Evolutionary conservation across 2,888 invertebrate species (phyloP).

Genomic region (Nomada goodeniana): DNA sequence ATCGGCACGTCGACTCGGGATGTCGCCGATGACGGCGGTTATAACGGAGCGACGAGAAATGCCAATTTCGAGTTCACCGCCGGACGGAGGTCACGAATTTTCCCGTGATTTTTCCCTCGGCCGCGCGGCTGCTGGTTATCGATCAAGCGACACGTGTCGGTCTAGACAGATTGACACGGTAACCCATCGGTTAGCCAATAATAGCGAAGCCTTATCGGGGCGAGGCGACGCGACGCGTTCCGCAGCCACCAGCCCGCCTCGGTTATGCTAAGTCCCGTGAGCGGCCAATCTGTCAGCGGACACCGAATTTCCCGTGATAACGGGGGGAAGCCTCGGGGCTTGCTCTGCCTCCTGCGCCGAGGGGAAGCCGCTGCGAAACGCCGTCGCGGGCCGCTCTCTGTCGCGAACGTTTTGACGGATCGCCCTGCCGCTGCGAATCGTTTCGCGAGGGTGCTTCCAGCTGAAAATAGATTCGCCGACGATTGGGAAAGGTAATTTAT

Average conservation of each 20-base stretch:
- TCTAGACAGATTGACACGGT: conserved; percentile 80
- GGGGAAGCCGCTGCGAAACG: neutral
- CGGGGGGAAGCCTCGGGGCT: conserved; percentile 62
- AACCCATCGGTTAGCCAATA: conserved; percentile 80
- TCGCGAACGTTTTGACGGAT: neutral
- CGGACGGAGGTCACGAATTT: neutral
- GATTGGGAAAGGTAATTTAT: conserved; percentile 6
- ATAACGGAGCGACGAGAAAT: neutral
- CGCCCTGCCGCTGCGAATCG: neutral
- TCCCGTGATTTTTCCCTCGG: neutral
- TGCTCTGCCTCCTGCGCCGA: neutral
- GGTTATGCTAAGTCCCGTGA: conserved; percentile 74
- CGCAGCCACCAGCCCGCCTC: conserved; percentile 58
- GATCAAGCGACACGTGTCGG: conserved; percentile 68
- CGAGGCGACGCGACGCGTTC: conserved; percentile 53
- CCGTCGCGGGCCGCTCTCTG: neutral
- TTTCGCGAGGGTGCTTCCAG: neutral
- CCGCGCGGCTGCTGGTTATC: conserved; percentile 51
- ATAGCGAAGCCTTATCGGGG: conserved; percentile 78
- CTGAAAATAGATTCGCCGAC: neutral
- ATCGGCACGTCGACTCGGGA: too few relatives aligned
- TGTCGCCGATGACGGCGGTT: too few relatives aligned
- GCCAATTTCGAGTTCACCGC: neutral
- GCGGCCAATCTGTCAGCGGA: conserved; percentile 53
- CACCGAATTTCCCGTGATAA: conserved; percentile 71